phyloP scores from a whole-genome alignment of 2,888 invertebrate species.

The Pristionchus mayeri region DNA sequence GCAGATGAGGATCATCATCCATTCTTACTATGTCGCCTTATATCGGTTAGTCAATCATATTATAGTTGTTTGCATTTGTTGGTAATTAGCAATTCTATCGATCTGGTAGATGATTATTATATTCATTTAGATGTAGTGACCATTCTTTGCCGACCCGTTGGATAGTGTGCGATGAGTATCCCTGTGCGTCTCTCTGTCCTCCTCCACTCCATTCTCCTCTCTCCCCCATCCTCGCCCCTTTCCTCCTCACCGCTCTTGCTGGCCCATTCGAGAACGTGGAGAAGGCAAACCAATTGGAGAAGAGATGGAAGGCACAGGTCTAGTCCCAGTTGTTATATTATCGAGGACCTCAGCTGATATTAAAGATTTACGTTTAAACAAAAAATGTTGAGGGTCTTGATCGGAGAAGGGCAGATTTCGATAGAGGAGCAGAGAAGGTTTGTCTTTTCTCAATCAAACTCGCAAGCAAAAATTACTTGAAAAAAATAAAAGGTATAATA shows the following conservation, averaged over 20 bases:
- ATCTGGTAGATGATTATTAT: neutral
- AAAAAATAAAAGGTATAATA: neutral
- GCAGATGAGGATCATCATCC: neutral
- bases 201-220: slow-evolving; percentile 3
- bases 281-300: neutral
- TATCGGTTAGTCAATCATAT: neutral
- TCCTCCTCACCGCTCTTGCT: slow-evolving; percentile 27
- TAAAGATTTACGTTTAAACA: no score
- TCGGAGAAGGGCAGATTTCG: slow-evolving; percentile 17
- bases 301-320: slow-evolving; percentile 14
- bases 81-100: no score
- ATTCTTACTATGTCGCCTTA: slow-evolving; percentile 21
- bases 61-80: neutral
- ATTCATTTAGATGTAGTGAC: neutral
- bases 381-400: slow-evolving; percentile 3
- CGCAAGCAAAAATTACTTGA: no score
- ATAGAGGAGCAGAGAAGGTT: slow-evolving; percentile 27
- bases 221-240: slow-evolving; percentile 1
- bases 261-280: slow-evolving; percentile 10
- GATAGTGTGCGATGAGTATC: neutral
- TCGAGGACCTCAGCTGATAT: no score
- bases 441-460: neutral
- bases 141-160: neutral
- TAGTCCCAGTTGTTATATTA: neutral
- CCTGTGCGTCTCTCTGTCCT: neutral